phyloP scores from a whole-genome alignment of 2,888 invertebrate species.

The Polydrusus cervinus region DNA sequence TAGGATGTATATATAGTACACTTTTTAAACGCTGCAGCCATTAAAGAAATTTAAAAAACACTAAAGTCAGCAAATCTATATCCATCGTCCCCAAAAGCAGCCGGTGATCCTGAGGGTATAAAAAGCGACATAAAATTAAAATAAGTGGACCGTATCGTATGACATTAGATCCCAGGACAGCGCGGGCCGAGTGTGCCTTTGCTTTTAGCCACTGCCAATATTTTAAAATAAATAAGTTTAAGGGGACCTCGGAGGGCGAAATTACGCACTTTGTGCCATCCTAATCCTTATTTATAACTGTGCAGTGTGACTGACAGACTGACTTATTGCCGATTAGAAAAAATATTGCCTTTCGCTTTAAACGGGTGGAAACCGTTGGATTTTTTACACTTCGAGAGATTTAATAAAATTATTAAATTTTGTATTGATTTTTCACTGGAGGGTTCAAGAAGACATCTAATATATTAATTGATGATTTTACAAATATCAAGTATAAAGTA shows the following conservation, averaged over 20 bases:
- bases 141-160: conserved; percentile 72
- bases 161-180: conserved; percentile 60
- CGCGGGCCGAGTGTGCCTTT: conserved; percentile 55
- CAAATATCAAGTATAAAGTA: too few relatives aligned
- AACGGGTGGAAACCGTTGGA: conserved; percentile 4
- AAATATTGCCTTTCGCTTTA: conserved; percentile 33
- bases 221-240: conserved; percentile 73
- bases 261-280: conserved; percentile 64
- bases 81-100: conserved; percentile 22
- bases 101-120: conserved; percentile 52
- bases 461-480: too few relatives aligned
- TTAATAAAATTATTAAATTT: conserved; percentile 44
- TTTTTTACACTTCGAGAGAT: conserved; percentile 39
- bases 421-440: conserved; percentile 8
- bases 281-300: conserved; percentile 73
- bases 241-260: conserved; percentile 70
- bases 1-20: neutral
- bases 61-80: conserved; percentile 50
- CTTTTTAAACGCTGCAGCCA: neutral
- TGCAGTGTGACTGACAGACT: conserved; percentile 66
- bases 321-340: conserved; percentile 56
- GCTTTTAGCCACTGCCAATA: conserved; percentile 69
- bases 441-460: neutral
- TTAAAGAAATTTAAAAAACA: conserved; percentile 50
- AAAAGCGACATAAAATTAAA: conserved; percentile 71